Evolutionary conservation across 2,797 vertebrate species (phyloP), one percentile per base, ranked within the genome.

Genomic region (Ambastaia sidthimunki): DNA sequence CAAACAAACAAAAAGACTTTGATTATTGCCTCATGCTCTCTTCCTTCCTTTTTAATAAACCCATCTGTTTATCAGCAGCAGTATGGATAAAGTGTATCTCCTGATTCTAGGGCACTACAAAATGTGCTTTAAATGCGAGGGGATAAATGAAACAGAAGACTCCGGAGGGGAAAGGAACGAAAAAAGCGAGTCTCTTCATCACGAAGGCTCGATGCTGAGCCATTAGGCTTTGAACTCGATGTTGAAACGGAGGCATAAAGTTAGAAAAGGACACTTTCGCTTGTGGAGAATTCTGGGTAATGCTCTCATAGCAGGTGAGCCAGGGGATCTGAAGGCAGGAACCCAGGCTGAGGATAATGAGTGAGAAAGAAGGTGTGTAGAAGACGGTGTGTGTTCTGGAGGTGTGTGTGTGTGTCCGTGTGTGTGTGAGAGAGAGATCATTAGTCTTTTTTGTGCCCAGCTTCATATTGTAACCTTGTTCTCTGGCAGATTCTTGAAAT

Each of bases 11-110:
- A 28, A 28, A 2, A 4, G 86, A 87, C 82, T 88, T 88, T 89
- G 87, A 92, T 89, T 91, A 84, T 82, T 84, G 78, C 83, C 70
- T 80, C 84, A 81, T 71, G n/a, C 71, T 62, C 76, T 80, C 79
- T 87, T 80, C 85, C 85, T 78, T 84, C 80, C 57, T 80, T 87
- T 89, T 87, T 87, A 85, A 88, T 85, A 85, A 84, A 7, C 74
- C 82, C 83, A 88, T 85, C 85, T 87, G 84, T 89, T 90, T 89
- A 85, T 87, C 60, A 47, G 18, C 70, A 1, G 37, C 57, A 41
- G 69, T 60, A 59, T 78, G 54, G 77, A 77, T 83, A 73, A 78
- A 80, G 75, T 76, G 15, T 12, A 66, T 52, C 62, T 50, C 71
- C 62, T 79, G 21, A 57, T 71, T 70, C 67, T 66, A 48, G 67